Evolutionary conservation across 1,140 invertebrate species (phyloP), one percentile per base, ranked within the genome.

Genomic region (Orchesella cincta): DNA sequence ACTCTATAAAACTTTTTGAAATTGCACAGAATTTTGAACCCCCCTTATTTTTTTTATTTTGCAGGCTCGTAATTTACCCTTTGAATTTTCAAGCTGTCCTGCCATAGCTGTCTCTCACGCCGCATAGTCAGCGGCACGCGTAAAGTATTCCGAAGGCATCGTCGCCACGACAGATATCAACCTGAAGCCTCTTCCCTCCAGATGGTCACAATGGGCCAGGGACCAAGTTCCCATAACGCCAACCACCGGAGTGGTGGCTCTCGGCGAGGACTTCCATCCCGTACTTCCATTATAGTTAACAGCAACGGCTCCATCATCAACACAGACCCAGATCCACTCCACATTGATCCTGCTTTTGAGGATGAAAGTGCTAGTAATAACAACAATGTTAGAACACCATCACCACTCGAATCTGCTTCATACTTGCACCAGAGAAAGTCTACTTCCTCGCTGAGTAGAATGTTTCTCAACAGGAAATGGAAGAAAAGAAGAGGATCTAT

Each of bases 401-500:
- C 73, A 5, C 74, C 46, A 8, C 29, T 79, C 23, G 51, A 73
- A 0, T 54, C 54, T 1, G 72, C 16, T n/a, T 62, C 80, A 14
- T 77, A 76, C n/a, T 14, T 35, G 1, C 74, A 71, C 39, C 51
- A 76, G 28, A 72, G 76, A 75, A 76, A 64, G 76, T 79, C 78
- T 16, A 81, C 78, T 14, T 46, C 78, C 5, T 79, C 78, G 28
- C 29, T 81, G 18, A 79, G 62, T 31, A 62, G 46, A 33, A 52
- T 78, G 16, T 81, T 81, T 34, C 31, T 74, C 14, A 79, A 77
- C 29, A 72, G 79, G 33, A 70, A 76, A 74, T 81, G 80, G 78
- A 80, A 78, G 35, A 81, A 78, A 71, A 74, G 74, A 23, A 76
- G 80, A 28, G 79, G 77, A 18, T 78, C 80, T n/a, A 77, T 85